Evolutionary conservation across 37 sponge, comb jelly and placozoan genomes (phyloP).

Genomic region (Mnemiopsis leidyi): DNA sequence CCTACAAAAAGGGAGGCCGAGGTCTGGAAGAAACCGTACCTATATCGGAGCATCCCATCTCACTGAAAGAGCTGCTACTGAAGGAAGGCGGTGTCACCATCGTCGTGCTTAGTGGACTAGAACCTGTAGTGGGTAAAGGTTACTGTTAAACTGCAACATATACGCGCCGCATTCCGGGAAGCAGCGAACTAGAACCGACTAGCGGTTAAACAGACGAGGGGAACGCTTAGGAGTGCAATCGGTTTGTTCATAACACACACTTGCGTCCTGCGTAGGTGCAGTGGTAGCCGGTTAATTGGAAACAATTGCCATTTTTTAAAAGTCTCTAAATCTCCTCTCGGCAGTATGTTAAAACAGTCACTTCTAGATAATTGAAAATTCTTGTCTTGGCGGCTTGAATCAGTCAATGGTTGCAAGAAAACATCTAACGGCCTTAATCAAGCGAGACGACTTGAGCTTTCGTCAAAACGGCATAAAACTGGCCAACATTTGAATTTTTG

Average conservation of each 20-base stretch:
- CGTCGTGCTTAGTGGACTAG: constrained; percentile 33
- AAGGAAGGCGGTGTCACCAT: constrained; percentile 63
- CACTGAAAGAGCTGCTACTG: constrained; percentile 62
- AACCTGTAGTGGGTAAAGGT: too few relatives aligned
- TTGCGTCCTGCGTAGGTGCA: neutral
- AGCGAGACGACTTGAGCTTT: too few relatives aligned
- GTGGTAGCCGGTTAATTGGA: neutral
- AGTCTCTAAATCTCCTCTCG: neutral
- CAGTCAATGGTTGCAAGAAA: too few relatives aligned
- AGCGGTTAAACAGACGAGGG: neutral
- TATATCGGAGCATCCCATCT: constrained; percentile 62
- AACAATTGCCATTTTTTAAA: neutral
- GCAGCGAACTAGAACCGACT: constrained; percentile 59
- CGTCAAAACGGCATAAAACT: too few relatives aligned
- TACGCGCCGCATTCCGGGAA: neutral
- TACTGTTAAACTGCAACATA: neutral
- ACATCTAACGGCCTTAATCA: too few relatives aligned
- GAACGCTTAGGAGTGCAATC: neutral
- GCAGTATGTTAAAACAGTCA: neutral
- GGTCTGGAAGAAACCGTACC: neutral
- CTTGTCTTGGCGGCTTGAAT: neutral
- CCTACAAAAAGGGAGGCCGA: neutral
- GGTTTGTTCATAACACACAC: neutral
- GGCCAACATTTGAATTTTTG: too few relatives aligned
- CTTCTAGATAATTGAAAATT: neutral